phyloP scores from a whole-genome alignment of 2,113 vertebrate genomes.

The Anhinga anhinga region DNA sequence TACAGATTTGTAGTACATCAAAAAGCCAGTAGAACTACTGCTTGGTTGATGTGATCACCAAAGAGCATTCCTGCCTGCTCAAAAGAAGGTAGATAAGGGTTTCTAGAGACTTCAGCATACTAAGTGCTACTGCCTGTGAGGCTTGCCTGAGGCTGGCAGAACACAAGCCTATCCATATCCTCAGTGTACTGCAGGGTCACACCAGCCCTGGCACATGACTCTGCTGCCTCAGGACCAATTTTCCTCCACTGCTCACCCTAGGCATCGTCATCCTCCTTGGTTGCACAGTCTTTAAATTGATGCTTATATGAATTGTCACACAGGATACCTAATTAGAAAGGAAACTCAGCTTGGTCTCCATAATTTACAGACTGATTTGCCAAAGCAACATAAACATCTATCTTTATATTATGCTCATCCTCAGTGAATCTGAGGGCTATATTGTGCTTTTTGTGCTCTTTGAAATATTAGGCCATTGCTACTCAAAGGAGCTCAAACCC shows the following conservation, averaged over 20 bases:
- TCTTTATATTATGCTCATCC: neutral
- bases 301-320: neutral
- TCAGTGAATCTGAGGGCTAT: neutral
- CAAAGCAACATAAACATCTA: neutral
- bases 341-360: neutral
- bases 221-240: neutral
- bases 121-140: neutral
- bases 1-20: neutral
- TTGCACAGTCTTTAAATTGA: neutral
- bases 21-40: neutral
- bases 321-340: neutral
- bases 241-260: neutral
- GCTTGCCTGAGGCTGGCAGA: neutral
- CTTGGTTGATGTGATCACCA: neutral
- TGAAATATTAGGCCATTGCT: neutral
- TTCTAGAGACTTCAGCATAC: neutral
- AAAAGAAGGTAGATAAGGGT: neutral
- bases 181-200: neutral
- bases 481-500: neutral
- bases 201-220: neutral
- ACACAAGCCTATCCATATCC: neutral
- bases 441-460: neutral
- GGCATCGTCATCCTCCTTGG: neutral
- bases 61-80: neutral
- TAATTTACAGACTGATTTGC: neutral